A percentile compares a stretch with the other conserved stretches of the same genome.
Conservation (phyloP, 2,113 vertebrate species). For the Lepisosteus osseus region DNA sequence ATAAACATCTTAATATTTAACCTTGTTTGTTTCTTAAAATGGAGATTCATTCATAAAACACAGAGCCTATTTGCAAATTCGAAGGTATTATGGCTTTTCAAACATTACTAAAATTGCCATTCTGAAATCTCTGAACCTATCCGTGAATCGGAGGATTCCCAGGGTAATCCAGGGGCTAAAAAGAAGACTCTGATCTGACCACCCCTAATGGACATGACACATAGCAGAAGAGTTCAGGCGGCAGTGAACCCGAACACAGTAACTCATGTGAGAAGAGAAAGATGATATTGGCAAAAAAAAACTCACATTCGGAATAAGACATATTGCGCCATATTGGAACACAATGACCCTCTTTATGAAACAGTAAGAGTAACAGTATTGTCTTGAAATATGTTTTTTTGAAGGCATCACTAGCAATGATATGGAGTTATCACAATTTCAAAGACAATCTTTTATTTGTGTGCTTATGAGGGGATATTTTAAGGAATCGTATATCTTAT, state of each 20-base stretch:
- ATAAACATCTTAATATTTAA: too few relatives aligned
- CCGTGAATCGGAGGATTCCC: neutral
- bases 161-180: neutral
- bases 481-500: too few relatives aligned
- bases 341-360: neutral
- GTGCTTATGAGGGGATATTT: too few relatives aligned
- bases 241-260: neutral
- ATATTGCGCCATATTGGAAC: neutral
- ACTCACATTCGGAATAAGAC: neutral
- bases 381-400: neutral
- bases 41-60: constrained; percentile 8
- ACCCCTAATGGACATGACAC: constrained; percentile 4
- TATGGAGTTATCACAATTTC: neutral
- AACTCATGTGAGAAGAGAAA: neutral
- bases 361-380: neutral
- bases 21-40: neutral
- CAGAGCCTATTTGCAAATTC: neutral
- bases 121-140: neutral
- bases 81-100: neutral
- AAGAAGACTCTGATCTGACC: neutral
- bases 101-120: neutral
- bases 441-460: neutral
- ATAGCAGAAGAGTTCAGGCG: neutral
- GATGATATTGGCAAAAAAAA: neutral
- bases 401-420: neutral